These are phyloP conservation scores for Leptoclinus maculatus DNA, from an alignment of 2,797 vertebrate species.

Conservation along the genomic window DNA sequence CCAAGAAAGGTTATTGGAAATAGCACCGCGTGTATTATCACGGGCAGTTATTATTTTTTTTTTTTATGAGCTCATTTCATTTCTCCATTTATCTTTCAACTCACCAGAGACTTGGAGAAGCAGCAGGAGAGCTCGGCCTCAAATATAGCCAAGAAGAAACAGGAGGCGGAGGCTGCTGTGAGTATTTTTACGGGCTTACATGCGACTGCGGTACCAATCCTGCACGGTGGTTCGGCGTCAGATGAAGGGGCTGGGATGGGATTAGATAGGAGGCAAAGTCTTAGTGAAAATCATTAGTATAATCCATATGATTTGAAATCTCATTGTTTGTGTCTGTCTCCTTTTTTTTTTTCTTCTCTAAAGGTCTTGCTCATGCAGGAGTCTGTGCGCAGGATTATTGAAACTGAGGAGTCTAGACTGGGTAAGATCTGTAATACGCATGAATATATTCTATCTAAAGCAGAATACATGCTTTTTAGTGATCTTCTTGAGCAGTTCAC, in stretches of 20 bases:
- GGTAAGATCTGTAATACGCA: constrained; percentile 83
- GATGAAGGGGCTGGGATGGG: constrained; percentile 29
- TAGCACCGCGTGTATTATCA: constrained; percentile 41
- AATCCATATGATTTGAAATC: constrained; percentile 56
- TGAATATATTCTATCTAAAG: not conserved
- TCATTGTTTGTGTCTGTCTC: constrained; percentile 44
- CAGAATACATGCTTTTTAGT: not conserved
- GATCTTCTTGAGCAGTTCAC: constrained; percentile 9
- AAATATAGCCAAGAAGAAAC: constrained; percentile 92
- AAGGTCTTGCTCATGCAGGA: constrained; percentile 98
- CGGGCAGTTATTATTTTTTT: not conserved
- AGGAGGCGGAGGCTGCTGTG: constrained; percentile 96
- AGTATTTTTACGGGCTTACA: constrained; percentile 72
- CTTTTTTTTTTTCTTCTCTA: constrained; percentile 52
- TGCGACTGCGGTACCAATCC: constrained; percentile 1
- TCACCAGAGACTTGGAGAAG: constrained; percentile 93
- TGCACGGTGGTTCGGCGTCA: not conserved
- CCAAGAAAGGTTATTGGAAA: constrained; percentile 40
- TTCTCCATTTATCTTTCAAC: constrained; percentile 53
- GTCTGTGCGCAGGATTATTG: constrained; percentile 96
- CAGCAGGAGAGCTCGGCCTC: constrained; percentile 92
- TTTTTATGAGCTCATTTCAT: constrained; percentile 62
- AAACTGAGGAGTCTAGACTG: constrained; percentile 96
- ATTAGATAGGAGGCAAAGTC: constrained; percentile 50
- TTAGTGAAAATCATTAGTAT: constrained; percentile 45